A percentile compares a stretch with the other conserved stretches of the same genome.
These are phyloP conservation scores for Urocynchramus pylzowi DNA, from an alignment of 2,113 vertebrate genomes.

Conservation along the genomic window DNA sequence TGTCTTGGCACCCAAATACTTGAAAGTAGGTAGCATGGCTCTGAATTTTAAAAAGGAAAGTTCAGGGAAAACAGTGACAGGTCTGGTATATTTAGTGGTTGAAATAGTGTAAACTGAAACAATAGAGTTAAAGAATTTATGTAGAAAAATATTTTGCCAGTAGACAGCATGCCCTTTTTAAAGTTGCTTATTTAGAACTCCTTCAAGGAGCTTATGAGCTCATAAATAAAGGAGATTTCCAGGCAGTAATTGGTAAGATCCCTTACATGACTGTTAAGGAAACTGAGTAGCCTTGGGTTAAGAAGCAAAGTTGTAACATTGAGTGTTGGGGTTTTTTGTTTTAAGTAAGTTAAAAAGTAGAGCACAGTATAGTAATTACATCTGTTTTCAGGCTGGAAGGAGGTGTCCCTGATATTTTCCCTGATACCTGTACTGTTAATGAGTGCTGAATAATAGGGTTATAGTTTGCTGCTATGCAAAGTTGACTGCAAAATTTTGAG, in stretches of 20 bases:
- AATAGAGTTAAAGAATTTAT: background rate
- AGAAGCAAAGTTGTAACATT: background rate
- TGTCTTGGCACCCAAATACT: background rate
- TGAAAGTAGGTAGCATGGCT: background rate
- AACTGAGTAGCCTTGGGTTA: background rate
- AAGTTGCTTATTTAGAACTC: background rate
- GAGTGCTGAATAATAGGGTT: background rate
- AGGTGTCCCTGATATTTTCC: background rate
- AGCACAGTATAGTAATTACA: accelerated
- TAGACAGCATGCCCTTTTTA: background rate
- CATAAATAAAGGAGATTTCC: background rate
- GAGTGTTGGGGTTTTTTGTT: background rate
- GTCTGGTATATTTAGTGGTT: background rate
- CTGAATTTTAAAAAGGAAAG: background rate
- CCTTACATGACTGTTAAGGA: background rate
- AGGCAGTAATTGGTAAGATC: background rate
- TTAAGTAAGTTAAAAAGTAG: background rate
- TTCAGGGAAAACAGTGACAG: background rate
- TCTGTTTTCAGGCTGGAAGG: background rate
- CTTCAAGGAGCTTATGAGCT: background rate
- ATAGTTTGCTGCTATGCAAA: background rate
- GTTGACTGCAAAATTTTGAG: background rate
- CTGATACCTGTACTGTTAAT: background rate
- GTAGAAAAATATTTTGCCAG: background rate
- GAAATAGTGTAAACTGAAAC: background rate